phyloP scores from a whole-genome alignment of 2,797 vertebrate genomes.

The Australoheros facetus region DNA sequence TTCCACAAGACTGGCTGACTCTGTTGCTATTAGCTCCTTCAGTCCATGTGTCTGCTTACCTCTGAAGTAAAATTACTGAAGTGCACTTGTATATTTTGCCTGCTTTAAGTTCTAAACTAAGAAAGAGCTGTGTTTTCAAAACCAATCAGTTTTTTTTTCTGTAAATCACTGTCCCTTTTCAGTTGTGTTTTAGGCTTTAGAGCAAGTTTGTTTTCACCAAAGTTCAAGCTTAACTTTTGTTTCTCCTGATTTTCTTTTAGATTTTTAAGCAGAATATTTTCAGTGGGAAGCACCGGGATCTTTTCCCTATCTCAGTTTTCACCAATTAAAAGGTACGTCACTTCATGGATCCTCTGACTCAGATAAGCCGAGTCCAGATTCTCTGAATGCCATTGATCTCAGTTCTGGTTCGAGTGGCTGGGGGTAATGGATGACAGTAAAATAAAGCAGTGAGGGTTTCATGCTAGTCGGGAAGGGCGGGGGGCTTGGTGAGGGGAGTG shows the following conservation, averaged over 20 bases:
- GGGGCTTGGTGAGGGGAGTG: constrained; percentile 48
- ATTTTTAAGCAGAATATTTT: neutral
- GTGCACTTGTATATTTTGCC: neutral
- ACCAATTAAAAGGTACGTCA: neutral
- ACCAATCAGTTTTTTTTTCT: too few species aligned
- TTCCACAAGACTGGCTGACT: neutral
- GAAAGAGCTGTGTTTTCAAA: neutral
- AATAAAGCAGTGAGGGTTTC: constrained; percentile 60
- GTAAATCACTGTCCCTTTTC: too few species aligned
- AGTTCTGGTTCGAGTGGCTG: constrained; percentile 52
- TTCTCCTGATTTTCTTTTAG: neutral
- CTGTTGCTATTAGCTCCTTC: neutral
- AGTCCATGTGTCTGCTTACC: neutral
- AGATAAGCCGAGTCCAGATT: neutral
- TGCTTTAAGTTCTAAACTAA: neutral
- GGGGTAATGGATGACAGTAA: constrained; percentile 48
- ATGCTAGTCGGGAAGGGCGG: constrained; percentile 50
- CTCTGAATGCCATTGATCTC: constrained; percentile 31
- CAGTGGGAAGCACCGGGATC: neutral
- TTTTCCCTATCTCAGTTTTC: neutral
- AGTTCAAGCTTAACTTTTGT: neutral
- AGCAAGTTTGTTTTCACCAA: neutral
- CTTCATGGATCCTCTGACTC: neutral
- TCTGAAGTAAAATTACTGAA: neutral
- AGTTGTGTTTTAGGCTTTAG: neutral